phyloP scores from a whole-genome alignment of 2,113 vertebrate species.

The Ia io region DNA sequence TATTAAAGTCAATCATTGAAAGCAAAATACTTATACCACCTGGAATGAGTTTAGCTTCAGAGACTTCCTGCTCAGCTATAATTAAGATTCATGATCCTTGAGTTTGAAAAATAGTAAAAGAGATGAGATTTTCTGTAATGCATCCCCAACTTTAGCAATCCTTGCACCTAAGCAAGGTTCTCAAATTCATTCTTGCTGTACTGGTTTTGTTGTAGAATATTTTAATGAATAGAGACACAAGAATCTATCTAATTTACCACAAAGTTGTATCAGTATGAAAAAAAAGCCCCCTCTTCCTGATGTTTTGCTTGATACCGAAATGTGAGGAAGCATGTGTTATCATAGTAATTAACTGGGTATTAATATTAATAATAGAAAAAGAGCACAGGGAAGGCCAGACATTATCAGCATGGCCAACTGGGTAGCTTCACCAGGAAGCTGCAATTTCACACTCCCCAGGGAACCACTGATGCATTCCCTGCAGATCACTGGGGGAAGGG shows the following conservation, averaged over 20 bases:
- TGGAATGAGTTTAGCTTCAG: neutral
- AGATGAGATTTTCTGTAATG: neutral
- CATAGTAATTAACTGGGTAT: neutral
- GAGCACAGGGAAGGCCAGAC: neutral
- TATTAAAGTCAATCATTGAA: neutral
- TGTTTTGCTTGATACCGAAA: slow-evolving; percentile 2
- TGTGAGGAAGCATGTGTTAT: neutral
- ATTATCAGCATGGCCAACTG: neutral
- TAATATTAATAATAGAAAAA: neutral
- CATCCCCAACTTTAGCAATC: neutral
- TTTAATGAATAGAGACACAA: neutral
- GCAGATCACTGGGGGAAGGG: neutral
- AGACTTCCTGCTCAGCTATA: neutral
- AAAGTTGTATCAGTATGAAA: neutral
- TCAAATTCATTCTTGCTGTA: neutral
- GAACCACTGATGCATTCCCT: neutral
- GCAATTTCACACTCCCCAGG: neutral
- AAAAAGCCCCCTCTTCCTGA: neutral
- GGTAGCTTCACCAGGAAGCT: neutral
- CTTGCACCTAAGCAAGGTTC: neutral
- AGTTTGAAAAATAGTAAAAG: neutral
- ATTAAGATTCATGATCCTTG: neutral
- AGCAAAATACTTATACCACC: neutral
- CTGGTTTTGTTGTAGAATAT: neutral
- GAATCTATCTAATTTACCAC: slow-evolving; percentile 35